Evolutionary conservation across 2,888 invertebrate genomes (phyloP).

Genomic region (Pachydiplax longipennis): DNA sequence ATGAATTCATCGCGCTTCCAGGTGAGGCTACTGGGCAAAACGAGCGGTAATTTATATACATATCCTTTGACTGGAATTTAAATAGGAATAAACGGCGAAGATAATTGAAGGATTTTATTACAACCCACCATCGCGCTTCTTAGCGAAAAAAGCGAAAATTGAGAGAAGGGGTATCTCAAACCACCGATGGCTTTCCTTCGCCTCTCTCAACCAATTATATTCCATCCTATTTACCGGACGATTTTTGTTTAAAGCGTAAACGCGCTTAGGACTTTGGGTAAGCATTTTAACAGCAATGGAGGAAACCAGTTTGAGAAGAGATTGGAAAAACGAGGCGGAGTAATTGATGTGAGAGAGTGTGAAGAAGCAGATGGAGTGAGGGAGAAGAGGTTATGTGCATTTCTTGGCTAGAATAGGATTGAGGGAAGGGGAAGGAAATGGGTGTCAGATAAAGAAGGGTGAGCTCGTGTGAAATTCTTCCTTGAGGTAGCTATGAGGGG

Average conservation of each 20-base stretch:
- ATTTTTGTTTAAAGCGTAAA: neutral
- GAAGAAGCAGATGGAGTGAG: neutral
- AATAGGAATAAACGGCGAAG: neutral
- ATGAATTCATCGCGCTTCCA: neutral
- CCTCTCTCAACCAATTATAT: neutral
- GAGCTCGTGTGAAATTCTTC: neutral
- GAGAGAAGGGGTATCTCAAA: neutral
- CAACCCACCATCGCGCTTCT: neutral
- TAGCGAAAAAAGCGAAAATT: neutral
- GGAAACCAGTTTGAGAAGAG: neutral
- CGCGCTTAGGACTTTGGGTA: neutral
- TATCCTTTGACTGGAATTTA: neutral
- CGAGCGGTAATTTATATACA: neutral
- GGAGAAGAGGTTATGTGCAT: neutral
- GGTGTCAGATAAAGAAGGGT: neutral
- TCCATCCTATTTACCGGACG: neutral
- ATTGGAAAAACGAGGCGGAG: neutral
- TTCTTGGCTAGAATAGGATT: neutral
- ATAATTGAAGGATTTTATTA: neutral
- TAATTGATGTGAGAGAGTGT: neutral
- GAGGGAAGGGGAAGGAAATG: neutral
- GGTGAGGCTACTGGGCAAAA: neutral
- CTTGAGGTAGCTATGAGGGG: too few species aligned
- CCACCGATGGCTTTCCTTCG: neutral
- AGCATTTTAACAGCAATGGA: neutral